Evolutionary conservation across 2,888 invertebrate species (phyloP).

Genomic region (Epiblema foenella): DNA sequence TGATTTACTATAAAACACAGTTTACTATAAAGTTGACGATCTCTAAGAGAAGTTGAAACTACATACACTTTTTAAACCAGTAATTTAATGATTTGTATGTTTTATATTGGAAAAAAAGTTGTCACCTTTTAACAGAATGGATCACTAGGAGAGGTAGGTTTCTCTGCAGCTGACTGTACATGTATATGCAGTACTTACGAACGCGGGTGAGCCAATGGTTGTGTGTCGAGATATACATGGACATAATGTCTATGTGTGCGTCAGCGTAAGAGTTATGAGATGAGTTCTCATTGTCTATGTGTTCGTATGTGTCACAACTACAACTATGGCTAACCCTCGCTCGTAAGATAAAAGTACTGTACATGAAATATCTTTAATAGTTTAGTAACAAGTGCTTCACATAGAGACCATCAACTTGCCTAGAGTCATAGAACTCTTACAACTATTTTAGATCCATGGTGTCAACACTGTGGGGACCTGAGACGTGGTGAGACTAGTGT

Average conservation of each 20-base stretch:
- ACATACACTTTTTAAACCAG: neutral
- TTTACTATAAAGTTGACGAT: neutral
- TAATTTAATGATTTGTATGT: neutral
- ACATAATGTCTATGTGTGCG: too few relatives aligned
- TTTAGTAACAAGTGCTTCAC: neutral
- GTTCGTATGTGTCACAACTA: too few relatives aligned
- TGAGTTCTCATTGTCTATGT: too few relatives aligned
- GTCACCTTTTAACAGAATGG: neutral
- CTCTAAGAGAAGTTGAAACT: neutral
- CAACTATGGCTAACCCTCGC: too few relatives aligned
- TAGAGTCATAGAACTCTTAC: neutral
- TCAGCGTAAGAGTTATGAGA: too few relatives aligned
- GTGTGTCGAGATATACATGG: too few relatives aligned
- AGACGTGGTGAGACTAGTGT: conserved; percentile 65
- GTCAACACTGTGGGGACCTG: conserved; percentile 46
- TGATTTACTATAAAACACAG: conserved; percentile 4
- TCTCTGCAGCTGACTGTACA: too few relatives aligned
- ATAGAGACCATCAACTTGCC: neutral
- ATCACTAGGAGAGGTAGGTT: too few relatives aligned
- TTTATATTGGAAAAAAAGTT: neutral
- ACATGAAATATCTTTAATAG: neutral
- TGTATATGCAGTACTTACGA: too few relatives aligned
- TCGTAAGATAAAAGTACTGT: too few relatives aligned
- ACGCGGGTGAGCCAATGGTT: too few relatives aligned
- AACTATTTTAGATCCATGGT: too few relatives aligned